Evolutionary conservation across 1,140 invertebrate species (phyloP), one percentile per base, ranked within the genome.

Genomic region (Varroa destructor): DNA sequence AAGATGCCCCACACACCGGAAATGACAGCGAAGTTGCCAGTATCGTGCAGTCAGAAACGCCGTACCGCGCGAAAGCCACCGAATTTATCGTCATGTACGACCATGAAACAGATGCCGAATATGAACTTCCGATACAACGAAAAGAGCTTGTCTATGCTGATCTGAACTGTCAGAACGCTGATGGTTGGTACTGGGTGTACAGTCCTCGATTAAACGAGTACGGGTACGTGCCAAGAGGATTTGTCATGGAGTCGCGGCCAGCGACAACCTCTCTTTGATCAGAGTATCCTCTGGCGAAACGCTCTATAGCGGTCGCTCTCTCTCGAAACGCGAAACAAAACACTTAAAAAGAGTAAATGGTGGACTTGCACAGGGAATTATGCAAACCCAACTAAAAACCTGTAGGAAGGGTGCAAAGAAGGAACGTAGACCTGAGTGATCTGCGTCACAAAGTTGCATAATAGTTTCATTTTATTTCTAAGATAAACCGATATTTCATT

Each of bases 81-180:
- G 91, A 95, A 79, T 82, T 94, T 76, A 89, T 95, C 61, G 91
- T 94, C 85, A 83, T 94, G 2, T 93, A 94, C 76, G 91, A 94
- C 83, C 95, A 93, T 80, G 93, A 93, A 67, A 90, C 90, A 56
- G 89, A 93, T 83, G 90, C 90, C 54, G 88, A 90, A 1, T 91
- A 94, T 79, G 91, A 93, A 81, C 81, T 95, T 43, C 89, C 88
- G 43, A 90, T 95, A 46, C 84, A 88, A 73, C 81, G 91, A 67
- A 91, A 91, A 0, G 91, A 96, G 76, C 93, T 90, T 89, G 91
- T 95, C 72, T 95, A 94, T 81, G 91, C 91, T 0, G 91, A 95
- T 81, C 82, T 93, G 54, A 88, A 86, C 73, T 90, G 93, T 83
- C 91, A 95, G 81, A 93, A 89, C 0, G 90, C 93, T 0, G 89